Conservation (phyloP, 2,888 invertebrate genomes). For the Nomada ruficornis region DNA sequence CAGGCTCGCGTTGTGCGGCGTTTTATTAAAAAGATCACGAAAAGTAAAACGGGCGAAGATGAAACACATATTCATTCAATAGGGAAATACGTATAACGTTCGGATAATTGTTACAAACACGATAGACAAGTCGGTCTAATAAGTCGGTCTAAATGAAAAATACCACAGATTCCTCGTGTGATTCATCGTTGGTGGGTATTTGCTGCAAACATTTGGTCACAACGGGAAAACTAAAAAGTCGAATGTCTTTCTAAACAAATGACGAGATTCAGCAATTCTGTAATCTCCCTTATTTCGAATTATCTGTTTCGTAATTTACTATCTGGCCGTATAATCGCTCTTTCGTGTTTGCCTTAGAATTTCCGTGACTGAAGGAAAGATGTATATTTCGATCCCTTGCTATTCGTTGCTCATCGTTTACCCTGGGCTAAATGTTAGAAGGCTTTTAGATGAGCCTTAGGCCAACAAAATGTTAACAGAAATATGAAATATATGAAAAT, state of each 20-base stretch:
- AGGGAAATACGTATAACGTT: slow-evolving; percentile 1
- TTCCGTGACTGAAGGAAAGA: background rate
- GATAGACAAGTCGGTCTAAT: background rate
- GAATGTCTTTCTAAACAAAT: background rate
- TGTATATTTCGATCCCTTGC: too few species aligned
- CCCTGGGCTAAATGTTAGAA: too few species aligned
- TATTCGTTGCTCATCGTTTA: too few species aligned
- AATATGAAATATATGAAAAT: too few species aligned
- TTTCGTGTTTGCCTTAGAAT: background rate
- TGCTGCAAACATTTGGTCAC: background rate
- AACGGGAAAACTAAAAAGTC: background rate
- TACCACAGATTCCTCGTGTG: background rate
- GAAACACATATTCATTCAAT: slow-evolving; percentile 15
- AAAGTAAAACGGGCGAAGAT: slow-evolving; percentile 14
- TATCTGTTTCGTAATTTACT: background rate
- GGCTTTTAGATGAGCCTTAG: too few species aligned
- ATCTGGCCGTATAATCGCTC: background rate
- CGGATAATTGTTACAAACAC: slow-evolving; percentile 10
- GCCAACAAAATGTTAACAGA: too few species aligned
- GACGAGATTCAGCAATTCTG: background rate
- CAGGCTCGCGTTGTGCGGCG: slow-evolving; percentile 54
- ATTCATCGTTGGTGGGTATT: slow-evolving; percentile 7
- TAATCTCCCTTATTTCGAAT: background rate
- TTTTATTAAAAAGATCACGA: slow-evolving; percentile 47
- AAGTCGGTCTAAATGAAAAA: slow-evolving; percentile 2